These are phyloP conservation scores for Steatornis caripensis DNA, from an alignment of 2,113 vertebrate species.

Conservation along the genomic window DNA sequence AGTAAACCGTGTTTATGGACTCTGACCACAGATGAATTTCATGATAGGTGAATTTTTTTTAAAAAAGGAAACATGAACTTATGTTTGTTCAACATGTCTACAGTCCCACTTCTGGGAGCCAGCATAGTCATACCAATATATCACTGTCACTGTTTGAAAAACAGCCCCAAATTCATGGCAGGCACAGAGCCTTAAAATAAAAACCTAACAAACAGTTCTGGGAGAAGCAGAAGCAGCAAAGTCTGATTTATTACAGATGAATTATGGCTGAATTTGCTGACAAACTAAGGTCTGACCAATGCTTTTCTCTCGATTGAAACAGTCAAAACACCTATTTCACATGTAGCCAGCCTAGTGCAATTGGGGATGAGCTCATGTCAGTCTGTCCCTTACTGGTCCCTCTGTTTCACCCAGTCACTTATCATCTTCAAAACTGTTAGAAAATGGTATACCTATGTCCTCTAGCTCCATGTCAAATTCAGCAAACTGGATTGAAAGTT, in stretches of 20 bases:
- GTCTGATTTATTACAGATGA: constrained; percentile 1
- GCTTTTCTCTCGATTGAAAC: not conserved
- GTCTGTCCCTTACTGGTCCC: not conserved
- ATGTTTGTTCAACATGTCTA: not conserved
- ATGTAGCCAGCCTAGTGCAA: not conserved
- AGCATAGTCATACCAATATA: not conserved
- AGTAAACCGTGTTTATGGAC: not conserved
- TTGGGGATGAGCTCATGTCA: not conserved
- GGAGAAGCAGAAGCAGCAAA: not conserved
- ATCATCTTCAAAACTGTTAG: not conserved
- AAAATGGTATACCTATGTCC: not conserved
- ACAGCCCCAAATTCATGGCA: constrained; percentile 22
- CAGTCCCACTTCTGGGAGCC: not conserved
- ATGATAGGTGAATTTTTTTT: not conserved
- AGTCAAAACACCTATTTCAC: not conserved
- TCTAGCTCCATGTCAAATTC: not conserved
- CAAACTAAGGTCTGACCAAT: not conserved
- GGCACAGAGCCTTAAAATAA: constrained; percentile 20
- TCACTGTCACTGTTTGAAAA: not conserved
- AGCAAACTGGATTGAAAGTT: not conserved
- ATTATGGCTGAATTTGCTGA: constrained; percentile 4
- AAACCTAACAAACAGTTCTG: not conserved
- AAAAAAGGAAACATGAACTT: not conserved
- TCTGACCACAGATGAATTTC: not conserved
- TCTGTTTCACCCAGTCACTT: not conserved